Base-by-base conservation (phyloP, 2,113 vertebrate species). In the Crotophaga sulcirostris region DNA sequence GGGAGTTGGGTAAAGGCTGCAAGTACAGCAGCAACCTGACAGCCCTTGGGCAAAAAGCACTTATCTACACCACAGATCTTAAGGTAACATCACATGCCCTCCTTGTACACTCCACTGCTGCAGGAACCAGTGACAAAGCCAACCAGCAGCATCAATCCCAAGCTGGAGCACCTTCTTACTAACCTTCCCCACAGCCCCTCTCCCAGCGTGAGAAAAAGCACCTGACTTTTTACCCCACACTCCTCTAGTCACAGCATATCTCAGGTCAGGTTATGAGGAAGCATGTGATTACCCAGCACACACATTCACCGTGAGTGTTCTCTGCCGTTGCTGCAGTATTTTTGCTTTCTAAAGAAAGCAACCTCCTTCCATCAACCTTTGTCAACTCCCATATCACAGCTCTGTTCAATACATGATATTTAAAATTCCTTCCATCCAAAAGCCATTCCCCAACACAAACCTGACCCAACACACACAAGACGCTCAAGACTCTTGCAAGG, bases 401-500 rank as follows among this genome's bases (percentile, higher is more conserved):
- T n/a, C 38, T 23, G 14, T 7, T 51, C 60, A 19, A 17, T 0
- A 21, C 0, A 5, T 0, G 13, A 1, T 23, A 47, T 11, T 70
- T 45, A 16, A 47, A 52, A 14, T 40, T 63, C 18, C 16, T 72
- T 31, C 67, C 10, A 78, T 16, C 51, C 89, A 31, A 80, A 91
- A 87, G 42, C 11, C 51, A 14, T 60, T 64, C 44, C 45, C 74
- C 69, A 54, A 0, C 24, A 26, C 33, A 76, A n/a, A 47, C 51
- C 54, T 73, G 67, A 79, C 17, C 29, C 54, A 29, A 33, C 0
- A 13, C 0, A 0, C 36, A 63, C 58, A 33, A 1, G 2, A 2
- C 0, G 2, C 24, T 74, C 83, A 24, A 0, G 2, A 4, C n/a
- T 51, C 11, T 21, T 23, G 33, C 0, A 0, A 70, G n/a, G 25